These are phyloP conservation scores for Caenorhabditis brenneri DNA, from an alignment of 1,140 invertebrate genomes.

Conservation along the genomic window DNA sequence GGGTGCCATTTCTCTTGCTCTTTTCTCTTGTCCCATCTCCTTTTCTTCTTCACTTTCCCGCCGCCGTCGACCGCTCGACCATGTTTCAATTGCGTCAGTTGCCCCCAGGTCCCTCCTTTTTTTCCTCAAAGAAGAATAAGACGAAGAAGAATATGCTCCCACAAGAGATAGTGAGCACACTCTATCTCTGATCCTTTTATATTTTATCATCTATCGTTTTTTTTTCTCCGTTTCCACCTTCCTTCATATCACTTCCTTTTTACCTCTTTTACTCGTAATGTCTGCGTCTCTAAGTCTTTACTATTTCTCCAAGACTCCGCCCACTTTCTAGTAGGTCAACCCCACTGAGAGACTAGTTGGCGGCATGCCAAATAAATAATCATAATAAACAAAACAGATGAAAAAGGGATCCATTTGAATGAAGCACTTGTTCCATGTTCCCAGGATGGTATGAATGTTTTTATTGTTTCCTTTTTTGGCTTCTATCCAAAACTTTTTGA, in stretches of 20 bases:
- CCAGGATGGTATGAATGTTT: constrained; percentile 33
- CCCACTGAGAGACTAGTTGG: not conserved
- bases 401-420: not conserved
- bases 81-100: constrained; percentile 43
- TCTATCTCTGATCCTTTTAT: constrained; percentile 12
- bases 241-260: constrained; percentile 29
- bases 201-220: not conserved
- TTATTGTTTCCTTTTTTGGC: constrained; percentile 15
- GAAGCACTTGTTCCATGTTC: not conserved
- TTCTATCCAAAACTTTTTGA: constrained; percentile 33
- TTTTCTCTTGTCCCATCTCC: not conserved
- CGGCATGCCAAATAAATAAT: constrained; percentile 4
- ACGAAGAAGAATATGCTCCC: constrained; percentile 32
- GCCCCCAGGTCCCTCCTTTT: constrained; percentile 1
- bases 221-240: constrained; percentile 21
- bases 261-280: not conserved
- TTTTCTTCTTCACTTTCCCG: not conserved
- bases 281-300: not conserved
- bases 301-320: not conserved
- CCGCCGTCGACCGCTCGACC: constrained; percentile 21
- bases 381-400: not conserved
- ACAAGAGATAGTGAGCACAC: not conserved
- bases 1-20: constrained; percentile 13
- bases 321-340: not conserved
- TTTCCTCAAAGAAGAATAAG: not conserved